Conservation (phyloP, 2,113 vertebrate genomes). For the Brachyistius frenatus region DNA sequence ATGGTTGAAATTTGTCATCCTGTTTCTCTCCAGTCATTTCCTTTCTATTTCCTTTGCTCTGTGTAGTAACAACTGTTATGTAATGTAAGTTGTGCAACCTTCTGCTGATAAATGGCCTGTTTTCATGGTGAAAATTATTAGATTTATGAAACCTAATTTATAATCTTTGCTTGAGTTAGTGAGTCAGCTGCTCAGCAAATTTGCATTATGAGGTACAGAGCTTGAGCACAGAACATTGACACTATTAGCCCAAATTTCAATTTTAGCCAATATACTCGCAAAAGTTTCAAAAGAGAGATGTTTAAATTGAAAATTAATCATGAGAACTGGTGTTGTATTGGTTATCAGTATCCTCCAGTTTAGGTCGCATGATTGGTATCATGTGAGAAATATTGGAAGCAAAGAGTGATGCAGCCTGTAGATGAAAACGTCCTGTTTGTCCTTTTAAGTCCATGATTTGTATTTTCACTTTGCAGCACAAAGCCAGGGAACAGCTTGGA, state of each 20-base stretch:
- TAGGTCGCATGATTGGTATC: background rate
- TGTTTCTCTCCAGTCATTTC: background rate
- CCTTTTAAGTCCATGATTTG: too few species aligned
- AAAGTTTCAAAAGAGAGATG: background rate
- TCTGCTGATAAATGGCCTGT: conserved; percentile 24
- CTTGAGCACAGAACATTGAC: conserved; percentile 13
- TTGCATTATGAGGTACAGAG: conserved; percentile 12
- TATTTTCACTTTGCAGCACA: too few species aligned
- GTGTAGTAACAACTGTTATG: conserved; percentile 33
- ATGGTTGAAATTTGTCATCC: conserved; percentile 14
- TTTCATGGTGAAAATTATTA: conserved; percentile 26
- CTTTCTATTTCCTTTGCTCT: conserved; percentile 17
- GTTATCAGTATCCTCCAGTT: background rate
- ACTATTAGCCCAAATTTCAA: background rate
- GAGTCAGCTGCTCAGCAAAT: conserved; percentile 26
- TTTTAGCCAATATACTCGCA: background rate
- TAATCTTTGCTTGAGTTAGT: conserved; percentile 24
- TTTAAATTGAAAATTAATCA: background rate
- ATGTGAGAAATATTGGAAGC: background rate
- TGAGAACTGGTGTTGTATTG: background rate
- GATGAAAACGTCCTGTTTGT: too few species aligned
- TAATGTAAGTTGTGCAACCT: conserved; percentile 22
- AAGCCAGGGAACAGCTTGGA: too few species aligned
- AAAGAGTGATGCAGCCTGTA: too few species aligned
- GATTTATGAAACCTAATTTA: conserved; percentile 34